Evolutionary conservation across 2,888 invertebrate species (phyloP).

Genomic region (Griposia aprilina): DNA sequence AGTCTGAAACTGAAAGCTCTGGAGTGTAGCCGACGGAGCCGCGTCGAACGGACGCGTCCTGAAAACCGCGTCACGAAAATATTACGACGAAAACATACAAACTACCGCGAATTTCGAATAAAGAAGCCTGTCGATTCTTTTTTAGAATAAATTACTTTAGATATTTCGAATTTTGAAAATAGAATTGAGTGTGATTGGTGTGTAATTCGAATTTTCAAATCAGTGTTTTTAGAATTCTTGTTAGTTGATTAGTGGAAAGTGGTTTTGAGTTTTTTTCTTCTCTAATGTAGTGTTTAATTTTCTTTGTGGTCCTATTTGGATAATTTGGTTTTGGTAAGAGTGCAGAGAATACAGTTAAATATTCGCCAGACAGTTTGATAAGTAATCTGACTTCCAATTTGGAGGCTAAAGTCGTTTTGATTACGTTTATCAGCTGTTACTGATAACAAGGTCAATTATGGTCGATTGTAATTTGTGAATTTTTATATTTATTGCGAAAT

Average conservation of each 20-base stretch:
- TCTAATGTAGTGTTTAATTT: conserved; percentile 55
- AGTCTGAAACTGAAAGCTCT: conserved; percentile 73
- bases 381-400: conserved; percentile 47
- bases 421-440: conserved; percentile 55
- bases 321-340: conserved; percentile 64
- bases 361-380: conserved; percentile 31
- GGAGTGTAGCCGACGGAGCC: conserved; percentile 70
- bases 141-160: background rate
- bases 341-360: conserved; percentile 3
- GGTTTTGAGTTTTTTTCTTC: conserved; percentile 26
- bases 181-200: conserved; percentile 9
- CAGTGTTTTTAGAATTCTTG: conserved; percentile 33
- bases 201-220: conserved; percentile 19
- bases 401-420: conserved; percentile 49
- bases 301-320: conserved; percentile 67
- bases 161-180: conserved; percentile 16
- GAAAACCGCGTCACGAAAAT: conserved; percentile 33
- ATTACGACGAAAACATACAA: conserved; percentile 46
- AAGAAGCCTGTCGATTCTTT: background rate
- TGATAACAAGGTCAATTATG: conserved; percentile 61
- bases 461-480: conserved; percentile 48
- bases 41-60: conserved; percentile 72
- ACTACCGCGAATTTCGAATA: conserved; percentile 53
- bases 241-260: conserved; percentile 45
- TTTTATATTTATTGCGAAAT: conserved; percentile 28